Percentiles rank a stretch among this genome's conserved stretches.
phyloP scores from a whole-genome alignment of 2,797 vertebrate species.

The Lagodon rhomboides region DNA sequence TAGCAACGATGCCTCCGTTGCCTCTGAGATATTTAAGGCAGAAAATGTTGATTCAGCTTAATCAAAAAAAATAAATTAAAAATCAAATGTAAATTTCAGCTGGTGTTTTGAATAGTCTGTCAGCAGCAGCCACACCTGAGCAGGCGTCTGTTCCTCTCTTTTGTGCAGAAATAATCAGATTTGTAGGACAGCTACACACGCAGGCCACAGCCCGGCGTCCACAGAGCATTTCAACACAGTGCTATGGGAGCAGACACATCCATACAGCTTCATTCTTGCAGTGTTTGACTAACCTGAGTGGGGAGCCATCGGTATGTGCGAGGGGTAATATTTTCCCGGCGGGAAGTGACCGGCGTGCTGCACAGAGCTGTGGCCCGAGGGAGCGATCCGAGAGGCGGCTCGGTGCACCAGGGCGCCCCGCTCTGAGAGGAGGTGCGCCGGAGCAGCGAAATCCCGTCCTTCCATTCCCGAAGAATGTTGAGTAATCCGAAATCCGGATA shows the following conservation, averaged over 20 bases:
- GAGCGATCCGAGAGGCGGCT: conserved; percentile 90
- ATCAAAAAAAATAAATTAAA: conserved; percentile 64
- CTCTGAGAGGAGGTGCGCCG: conserved; percentile 94
- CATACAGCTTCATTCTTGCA: conserved; percentile 2
- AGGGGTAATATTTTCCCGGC: conserved; percentile 95
- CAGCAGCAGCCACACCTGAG: conserved; percentile 68
- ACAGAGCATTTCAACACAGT: neutral
- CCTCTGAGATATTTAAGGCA: conserved; percentile 54
- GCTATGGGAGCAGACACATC: neutral
- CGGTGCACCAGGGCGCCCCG: conserved; percentile 93
- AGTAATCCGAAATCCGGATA: conserved; percentile 86
- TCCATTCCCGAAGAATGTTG: conserved; percentile 90
- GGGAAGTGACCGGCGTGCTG: conserved; percentile 93
- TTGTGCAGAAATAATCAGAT: conserved; percentile 47
- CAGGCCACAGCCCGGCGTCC: conserved; percentile 42
- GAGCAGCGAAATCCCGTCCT: conserved; percentile 95
- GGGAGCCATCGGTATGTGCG: conserved; percentile 95
- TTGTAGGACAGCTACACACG: conserved; percentile 38
- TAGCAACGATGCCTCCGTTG: conserved; percentile 49
- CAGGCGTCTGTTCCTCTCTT: conserved; percentile 38
- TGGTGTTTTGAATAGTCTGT: conserved; percentile 66
- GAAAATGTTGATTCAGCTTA: conserved; percentile 62
- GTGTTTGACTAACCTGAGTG: conserved; percentile 91
- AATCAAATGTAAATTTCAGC: conserved; percentile 53
- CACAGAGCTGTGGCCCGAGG: conserved; percentile 89